Evolutionary conservation across 2,888 invertebrate species (phyloP).

Genomic region (Plutella xylostella): DNA sequence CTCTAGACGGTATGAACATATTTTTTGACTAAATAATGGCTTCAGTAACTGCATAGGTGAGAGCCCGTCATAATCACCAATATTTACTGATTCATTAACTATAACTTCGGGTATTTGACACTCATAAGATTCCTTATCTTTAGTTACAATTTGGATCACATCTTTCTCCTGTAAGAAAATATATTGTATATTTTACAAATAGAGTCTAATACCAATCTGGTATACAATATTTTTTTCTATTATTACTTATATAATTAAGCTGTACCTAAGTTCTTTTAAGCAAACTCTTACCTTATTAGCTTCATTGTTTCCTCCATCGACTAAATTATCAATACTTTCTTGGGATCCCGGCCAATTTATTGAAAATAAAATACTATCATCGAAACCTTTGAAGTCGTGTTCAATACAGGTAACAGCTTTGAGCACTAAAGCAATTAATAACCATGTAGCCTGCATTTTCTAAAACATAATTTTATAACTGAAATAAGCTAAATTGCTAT

Average conservation of each 20-base stretch:
- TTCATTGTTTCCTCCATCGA: constrained; percentile 23
- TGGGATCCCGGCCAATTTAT: constrained; percentile 79
- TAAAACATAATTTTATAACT: no score
- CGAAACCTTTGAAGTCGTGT: constrained; percentile 81
- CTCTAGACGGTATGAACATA: constrained; percentile 88
- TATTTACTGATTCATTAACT: constrained; percentile 61
- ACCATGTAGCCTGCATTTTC: no score
- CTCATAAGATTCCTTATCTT: constrained; percentile 84
- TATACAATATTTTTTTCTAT: no score
- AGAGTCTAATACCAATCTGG: no score
- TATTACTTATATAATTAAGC: no score
- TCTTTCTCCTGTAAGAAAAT: constrained; percentile 53
- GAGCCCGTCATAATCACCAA: constrained; percentile 77
- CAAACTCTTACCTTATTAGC: no score
- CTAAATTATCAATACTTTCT: constrained; percentile 30
- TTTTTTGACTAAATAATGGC: constrained; percentile 80
- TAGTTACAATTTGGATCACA: constrained; percentile 76
- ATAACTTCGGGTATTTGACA: constrained; percentile 81
- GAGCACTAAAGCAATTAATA: no score
- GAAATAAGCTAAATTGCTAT: no score
- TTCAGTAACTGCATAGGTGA: constrained; percentile 82
- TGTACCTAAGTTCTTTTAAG: no score
- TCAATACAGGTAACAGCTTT: constrained; percentile 38
- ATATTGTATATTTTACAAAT: background rate
- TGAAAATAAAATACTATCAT: constrained; percentile 83